Evolutionary conservation across 2,797 vertebrate species (phyloP).

Genomic region (Chaetodon trifasciatus): DNA sequence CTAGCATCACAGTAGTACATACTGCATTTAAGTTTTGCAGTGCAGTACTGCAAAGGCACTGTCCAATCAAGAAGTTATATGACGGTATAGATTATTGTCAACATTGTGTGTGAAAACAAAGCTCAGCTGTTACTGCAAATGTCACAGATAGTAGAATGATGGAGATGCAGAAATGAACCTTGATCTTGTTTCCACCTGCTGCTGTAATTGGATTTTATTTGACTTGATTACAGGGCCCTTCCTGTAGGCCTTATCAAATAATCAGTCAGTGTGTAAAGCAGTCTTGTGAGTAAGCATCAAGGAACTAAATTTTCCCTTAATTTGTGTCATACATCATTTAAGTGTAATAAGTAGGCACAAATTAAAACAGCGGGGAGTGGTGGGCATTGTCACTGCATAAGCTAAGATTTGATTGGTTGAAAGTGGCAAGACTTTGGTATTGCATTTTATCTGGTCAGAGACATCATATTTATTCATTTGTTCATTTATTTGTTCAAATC

Average conservation of each 20-base stretch:
- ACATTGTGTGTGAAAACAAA: constrained; percentile 3
- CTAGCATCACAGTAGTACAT: neutral
- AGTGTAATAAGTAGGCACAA: neutral
- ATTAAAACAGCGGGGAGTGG: neutral
- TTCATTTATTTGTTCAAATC: neutral
- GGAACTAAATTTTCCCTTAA: neutral
- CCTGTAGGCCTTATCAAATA: neutral
- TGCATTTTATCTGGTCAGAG: too few species aligned
- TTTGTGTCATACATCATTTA: neutral
- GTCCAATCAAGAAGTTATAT: neutral
- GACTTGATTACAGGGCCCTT: neutral
- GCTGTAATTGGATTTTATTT: constrained; percentile 19
- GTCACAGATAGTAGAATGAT: constrained; percentile 9
- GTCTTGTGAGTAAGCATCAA: neutral
- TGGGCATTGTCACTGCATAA: neutral
- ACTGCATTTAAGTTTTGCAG: neutral
- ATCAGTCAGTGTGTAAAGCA: neutral
- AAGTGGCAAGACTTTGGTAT: too few species aligned
- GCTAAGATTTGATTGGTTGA: neutral
- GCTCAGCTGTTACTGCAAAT: neutral
- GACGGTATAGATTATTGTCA: neutral
- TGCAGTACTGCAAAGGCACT: neutral
- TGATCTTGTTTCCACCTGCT: constrained; percentile 5
- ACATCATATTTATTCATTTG: neutral
- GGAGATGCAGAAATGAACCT: neutral